Evolutionary conservation across 2,797 vertebrate species (phyloP).

Genomic region (Crocidura indochinensis): DNA sequence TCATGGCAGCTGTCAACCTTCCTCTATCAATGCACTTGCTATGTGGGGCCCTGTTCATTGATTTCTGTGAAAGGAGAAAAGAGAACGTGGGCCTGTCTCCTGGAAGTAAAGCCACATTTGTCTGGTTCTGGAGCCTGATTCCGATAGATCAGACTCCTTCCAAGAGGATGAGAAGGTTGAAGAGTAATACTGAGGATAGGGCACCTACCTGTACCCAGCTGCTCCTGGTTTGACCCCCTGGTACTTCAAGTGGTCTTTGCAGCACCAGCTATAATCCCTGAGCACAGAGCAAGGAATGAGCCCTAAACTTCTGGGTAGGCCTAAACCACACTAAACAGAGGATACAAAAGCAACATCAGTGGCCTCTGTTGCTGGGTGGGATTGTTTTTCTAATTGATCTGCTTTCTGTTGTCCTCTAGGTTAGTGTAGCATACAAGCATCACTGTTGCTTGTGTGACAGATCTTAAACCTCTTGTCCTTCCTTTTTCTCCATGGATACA

Average conservation of each 20-base stretch:
- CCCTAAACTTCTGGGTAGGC: too few species aligned
- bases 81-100: background rate
- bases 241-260: too few species aligned
- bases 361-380: background rate
- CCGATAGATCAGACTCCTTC: background rate
- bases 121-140: background rate
- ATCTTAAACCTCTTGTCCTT: background rate
- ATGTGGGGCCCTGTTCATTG: background rate
- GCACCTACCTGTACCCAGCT: too few species aligned
- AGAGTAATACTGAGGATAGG: too few species aligned
- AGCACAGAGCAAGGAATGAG: too few species aligned
- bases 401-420: too few species aligned
- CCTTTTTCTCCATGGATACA: background rate
- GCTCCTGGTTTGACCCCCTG: too few species aligned
- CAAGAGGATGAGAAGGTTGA: background rate
- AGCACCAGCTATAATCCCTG: too few species aligned
- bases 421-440: background rate
- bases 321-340: too few species aligned
- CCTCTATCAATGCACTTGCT: background rate
- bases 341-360: background rate
- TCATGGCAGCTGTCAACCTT: background rate
- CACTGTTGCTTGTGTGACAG: background rate
- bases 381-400: too few species aligned
- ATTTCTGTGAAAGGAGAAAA: background rate
- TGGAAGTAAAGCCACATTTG: background rate